These are phyloP conservation scores for Oryzias dopingdopingensis DNA, from an alignment of 2,797 vertebrate genomes.

Conservation along the genomic window DNA sequence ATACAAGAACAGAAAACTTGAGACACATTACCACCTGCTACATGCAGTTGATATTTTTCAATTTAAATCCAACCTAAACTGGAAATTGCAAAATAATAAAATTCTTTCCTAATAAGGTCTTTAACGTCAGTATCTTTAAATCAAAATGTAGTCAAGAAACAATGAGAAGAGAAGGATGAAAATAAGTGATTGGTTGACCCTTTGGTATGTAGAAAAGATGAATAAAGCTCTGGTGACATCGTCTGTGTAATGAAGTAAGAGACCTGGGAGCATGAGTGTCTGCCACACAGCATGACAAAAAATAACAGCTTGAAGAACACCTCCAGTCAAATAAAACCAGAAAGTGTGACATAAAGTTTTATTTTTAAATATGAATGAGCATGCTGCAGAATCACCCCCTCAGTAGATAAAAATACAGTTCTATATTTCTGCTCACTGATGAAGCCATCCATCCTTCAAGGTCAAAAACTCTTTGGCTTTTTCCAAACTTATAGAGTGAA, in stretches of 20 bases:
- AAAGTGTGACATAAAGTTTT: conserved; percentile 36
- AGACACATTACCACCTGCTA: conserved; percentile 23
- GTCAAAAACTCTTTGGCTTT: conserved; percentile 41
- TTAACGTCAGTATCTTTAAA: conserved; percentile 41
- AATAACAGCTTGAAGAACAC: conserved; percentile 59
- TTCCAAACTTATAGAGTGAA: neutral
- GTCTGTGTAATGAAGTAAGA: conserved; percentile 32
- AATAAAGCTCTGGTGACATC: conserved; percentile 38
- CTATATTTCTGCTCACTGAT: neutral
- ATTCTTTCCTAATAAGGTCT: too few species aligned
- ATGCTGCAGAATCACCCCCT: conserved; percentile 51
- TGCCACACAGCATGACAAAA: conserved; percentile 39
- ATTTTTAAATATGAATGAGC: conserved; percentile 57
- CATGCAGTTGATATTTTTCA: conserved; percentile 49
- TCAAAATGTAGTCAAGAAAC: conserved; percentile 42
- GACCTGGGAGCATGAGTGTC: conserved; percentile 47
- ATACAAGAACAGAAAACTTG: conserved; percentile 29
- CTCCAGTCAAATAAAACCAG: conserved; percentile 44
- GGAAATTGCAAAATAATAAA: too few species aligned
- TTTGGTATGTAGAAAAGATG: conserved; percentile 11
- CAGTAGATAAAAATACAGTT: conserved; percentile 35
- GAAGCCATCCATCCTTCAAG: conserved; percentile 10
- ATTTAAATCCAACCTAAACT: too few species aligned
- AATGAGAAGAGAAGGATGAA: conserved; percentile 9
- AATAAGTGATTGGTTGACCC: conserved; percentile 31